phyloP scores from a whole-genome alignment of 1,140 invertebrate genomes.

The Drosophila kurseongensis region DNA sequence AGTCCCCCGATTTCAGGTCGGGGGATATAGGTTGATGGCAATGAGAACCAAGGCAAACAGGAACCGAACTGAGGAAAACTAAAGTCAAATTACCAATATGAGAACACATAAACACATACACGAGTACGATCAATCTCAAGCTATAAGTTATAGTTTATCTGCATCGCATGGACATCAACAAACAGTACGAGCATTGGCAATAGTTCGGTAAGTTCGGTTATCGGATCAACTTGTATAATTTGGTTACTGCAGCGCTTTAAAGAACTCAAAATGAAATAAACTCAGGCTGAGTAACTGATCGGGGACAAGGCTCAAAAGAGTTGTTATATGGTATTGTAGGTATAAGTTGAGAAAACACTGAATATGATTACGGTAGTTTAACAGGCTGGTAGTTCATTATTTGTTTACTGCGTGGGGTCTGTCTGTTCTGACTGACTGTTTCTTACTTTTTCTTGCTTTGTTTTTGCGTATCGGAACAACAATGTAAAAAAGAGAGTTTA shows the following conservation, averaged over 20 bases:
- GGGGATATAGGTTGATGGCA: constrained; percentile 28
- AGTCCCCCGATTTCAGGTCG: constrained; percentile 37
- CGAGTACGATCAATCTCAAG: constrained; percentile 37
- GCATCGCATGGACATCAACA: constrained; percentile 26
- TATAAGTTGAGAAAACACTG: constrained; percentile 37
- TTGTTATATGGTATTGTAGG: constrained; percentile 10
- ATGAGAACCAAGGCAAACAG: constrained; percentile 29
- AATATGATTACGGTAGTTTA: constrained; percentile 13
- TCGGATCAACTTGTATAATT: constrained; percentile 34
- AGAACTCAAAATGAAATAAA: constrained; percentile 20
- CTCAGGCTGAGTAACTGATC: constrained; percentile 29
- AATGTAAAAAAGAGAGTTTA: constrained; percentile 87
- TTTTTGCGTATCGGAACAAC: constrained; percentile 81
- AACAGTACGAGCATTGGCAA: constrained; percentile 21
- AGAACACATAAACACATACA: constrained; percentile 51
- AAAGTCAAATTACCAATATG: constrained; percentile 37
- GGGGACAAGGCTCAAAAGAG: constrained; percentile 9
- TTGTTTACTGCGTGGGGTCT: constrained; percentile 48
- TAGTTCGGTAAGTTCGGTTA: constrained; percentile 16
- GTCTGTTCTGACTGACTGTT: constrained; percentile 60
- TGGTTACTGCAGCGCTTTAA: constrained; percentile 10
- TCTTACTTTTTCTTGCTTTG: constrained; percentile 77
- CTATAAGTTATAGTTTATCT: constrained; percentile 27
- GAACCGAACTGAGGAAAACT: constrained; percentile 25
- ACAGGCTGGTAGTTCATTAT: constrained; percentile 41